Conservation (phyloP, 2,797 vertebrate genomes). For the Poeciliopsis turneri region DNA sequence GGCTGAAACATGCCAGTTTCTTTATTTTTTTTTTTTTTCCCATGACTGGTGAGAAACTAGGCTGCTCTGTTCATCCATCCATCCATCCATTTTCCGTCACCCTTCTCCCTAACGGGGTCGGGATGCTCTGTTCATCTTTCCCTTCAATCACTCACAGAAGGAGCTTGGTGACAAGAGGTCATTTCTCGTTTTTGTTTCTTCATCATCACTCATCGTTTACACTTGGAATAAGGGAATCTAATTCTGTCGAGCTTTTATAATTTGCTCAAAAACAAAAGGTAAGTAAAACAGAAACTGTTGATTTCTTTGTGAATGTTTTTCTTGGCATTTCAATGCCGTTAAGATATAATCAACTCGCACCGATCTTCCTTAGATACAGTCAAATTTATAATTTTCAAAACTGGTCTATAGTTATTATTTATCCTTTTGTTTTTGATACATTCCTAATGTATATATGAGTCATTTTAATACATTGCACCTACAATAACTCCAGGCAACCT, state of each 20-base stretch:
- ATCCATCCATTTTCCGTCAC: no score
- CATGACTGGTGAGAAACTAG: slow-evolving; percentile 54
- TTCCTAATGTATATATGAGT: background rate
- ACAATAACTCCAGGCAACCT: slow-evolving; percentile 48
- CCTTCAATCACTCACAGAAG: slow-evolving; percentile 24
- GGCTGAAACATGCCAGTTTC: slow-evolving; percentile 48
- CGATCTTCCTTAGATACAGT: background rate
- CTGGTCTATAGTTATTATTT: background rate
- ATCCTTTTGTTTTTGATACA: background rate
- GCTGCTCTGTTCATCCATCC: slow-evolving; percentile 28
- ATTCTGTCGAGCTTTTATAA: background rate
- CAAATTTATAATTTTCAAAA: background rate
- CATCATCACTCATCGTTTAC: slow-evolving; percentile 10
- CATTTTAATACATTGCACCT: background rate
- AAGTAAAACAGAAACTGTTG: slow-evolving; percentile 29
- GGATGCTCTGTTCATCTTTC: slow-evolving; percentile 14
- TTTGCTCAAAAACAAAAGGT: slow-evolving; percentile 50
- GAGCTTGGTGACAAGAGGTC: slow-evolving; percentile 31
- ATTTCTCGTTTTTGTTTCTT: slow-evolving; percentile 15
- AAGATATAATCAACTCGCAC: background rate
- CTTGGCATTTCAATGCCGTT: background rate
- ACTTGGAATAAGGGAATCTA: slow-evolving; percentile 12
- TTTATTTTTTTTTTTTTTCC: slow-evolving; percentile 54
- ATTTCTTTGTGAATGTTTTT: slow-evolving; percentile 1
- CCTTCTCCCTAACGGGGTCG: no score